Evolutionary conservation across 2,113 vertebrate species (phyloP), one percentile per base, ranked within the genome.

Genomic region (Dasypus novemcinctus): DNA sequence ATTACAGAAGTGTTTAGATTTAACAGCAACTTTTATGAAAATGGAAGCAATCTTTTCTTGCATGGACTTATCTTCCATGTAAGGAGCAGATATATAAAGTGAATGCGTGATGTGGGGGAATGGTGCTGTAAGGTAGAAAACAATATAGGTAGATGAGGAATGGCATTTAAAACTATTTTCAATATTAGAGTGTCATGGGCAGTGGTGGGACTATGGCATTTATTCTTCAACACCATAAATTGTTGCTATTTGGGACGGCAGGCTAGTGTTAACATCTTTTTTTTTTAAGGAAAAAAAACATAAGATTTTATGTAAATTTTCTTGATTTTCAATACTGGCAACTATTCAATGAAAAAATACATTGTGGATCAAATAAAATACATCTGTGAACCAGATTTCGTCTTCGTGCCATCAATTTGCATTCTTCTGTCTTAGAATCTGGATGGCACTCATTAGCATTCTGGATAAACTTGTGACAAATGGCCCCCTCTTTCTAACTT

Each of bases 381-480:
- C 66, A 88, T 87, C 72, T 85, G 93, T 81, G 41, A 41, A n/a
- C 82, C 84, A 88, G 71, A 94, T 92, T 64, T 76, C 31, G 21
- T 83, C 36, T 89, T 85, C 1, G 64, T 41, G 72, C 14, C 41
- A 83, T 78, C 5, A 33, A 14, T 76, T 76, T 74, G 38, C 12
- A 61, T 86, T 86, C 33, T 43, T 64, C 11, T 29, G 43, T 21
- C 63, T 46, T 89, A 94, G 38, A 36, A n/a, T 84, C 36, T 84
- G 66, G 54, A 84, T 10, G 76, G 61, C 33, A 92, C 10, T 84
- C 76, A 80, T 92, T 66, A 84, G 54, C 23, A 59, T 82, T 80
- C 96, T 95, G 33, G 61, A 72, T 46, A 78, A 93, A 84, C 61
- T 82, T 87, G 79, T 83, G 49, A 27, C 80, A 74, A 63, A 81